Evolutionary conservation across 2,888 invertebrate genomes (phyloP), one percentile per base, ranked within the genome.

Genomic region (Clostera curtula): DNA sequence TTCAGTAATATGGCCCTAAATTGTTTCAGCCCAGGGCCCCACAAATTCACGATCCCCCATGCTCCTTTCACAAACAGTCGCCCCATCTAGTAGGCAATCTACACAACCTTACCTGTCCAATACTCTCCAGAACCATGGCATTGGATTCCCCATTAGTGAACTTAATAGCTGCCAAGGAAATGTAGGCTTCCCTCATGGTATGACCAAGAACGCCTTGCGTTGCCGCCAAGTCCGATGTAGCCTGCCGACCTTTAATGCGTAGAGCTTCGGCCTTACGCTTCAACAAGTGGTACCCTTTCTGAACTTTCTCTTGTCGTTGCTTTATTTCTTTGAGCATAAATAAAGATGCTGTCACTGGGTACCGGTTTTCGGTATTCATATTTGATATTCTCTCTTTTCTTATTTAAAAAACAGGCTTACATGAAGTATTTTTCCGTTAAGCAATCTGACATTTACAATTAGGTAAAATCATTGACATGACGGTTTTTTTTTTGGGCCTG

Each of bases 101-200:
- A n/a, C n/a, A n/a, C n/a, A n/a, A n/a, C n/a, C n/a, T n/a, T 50
- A 79, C 83, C 67, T 80, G 69, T 2, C 72, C 80, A 38, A 83
- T 68, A 51, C 75, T 82, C 36, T 83, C 84, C 11, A 82, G 57
- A 4, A 83, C 72, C 43, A 83, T 52, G 3, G 83, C 80, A 51
- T 82, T 79, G 3, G 82, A 77, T 20, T 83, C 80, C 3, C 83
- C 83, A 39, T 82, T 83, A 3, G 75, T 71, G 25, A 83, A 84
- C 36, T 82, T 84, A 2, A 83, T 65, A 9, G 77, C 80, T 1
- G 84, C 84, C 3, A 84, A 41, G 0, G 75, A 69, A 24, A 84
- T 82, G 29, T 77, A 84, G 0, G 83, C 83, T 40, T 83, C 82
- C 28, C 56, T 61, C 16, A 83, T 38, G 0, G 68, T 69, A 21